Evolutionary conservation across 2,888 invertebrate genomes (phyloP).

Genomic region (Eupithecia tripunctaria): DNA sequence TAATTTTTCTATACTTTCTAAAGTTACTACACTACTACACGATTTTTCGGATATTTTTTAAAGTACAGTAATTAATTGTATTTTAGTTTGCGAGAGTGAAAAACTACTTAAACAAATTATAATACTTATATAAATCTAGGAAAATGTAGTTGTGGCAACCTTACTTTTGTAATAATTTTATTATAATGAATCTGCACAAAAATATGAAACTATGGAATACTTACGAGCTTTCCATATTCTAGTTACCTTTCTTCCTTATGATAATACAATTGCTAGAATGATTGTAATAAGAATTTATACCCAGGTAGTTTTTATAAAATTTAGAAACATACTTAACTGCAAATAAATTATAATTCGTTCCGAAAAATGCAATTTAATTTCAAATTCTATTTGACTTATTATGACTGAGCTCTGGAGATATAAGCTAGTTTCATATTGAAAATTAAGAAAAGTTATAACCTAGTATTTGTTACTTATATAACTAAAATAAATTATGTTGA

Average conservation of each 20-base stretch:
- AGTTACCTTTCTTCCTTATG: background rate
- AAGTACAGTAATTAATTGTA: constrained; percentile 10
- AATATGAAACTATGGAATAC: background rate
- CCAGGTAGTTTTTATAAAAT: background rate
- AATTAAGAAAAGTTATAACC: background rate
- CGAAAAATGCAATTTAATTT: constrained; percentile 2
- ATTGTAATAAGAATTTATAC: constrained; percentile 9
- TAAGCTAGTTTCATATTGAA: background rate
- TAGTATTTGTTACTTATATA: constrained; percentile 14
- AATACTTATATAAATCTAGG: background rate
- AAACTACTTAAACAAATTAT: background rate
- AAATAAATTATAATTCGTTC: constrained; percentile 1
- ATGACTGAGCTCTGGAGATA: background rate
- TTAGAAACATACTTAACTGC: background rate
- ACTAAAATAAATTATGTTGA: constrained; percentile 27
- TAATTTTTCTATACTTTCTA: constrained; percentile 30
- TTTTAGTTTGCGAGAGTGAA: background rate
- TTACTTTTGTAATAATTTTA: background rate
- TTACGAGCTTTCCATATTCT: background rate
- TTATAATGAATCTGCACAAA: background rate
- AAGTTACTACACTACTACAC: constrained; percentile 18
- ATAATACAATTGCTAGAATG: background rate
- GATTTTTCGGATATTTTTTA: background rate
- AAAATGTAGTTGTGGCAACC: background rate
- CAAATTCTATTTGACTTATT: background rate